Evolutionary conservation across 53 echinoderm and acorn worm genomes (phyloP).

Genomic region (Henricia sp.): DNA sequence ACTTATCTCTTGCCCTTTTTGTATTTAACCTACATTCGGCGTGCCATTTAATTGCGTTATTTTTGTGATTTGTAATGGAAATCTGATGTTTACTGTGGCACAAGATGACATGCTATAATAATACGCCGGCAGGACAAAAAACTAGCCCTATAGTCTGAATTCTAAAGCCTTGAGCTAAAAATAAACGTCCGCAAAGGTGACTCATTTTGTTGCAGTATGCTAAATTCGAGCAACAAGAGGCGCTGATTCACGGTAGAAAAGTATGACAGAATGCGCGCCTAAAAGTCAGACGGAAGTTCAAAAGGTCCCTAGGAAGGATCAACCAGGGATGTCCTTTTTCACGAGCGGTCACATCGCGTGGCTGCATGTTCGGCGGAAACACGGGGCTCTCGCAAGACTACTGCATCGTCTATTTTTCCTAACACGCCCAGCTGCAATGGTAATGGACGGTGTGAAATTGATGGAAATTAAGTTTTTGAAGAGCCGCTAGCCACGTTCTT

Average conservation of each 20-base stretch:
- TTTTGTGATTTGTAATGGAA: too few species aligned
- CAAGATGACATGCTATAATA: too few species aligned
- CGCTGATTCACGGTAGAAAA: not conserved
- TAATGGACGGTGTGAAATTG: slow-evolving; percentile 25
- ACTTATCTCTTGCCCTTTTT: too few species aligned
- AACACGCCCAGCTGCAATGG: slow-evolving; percentile 32
- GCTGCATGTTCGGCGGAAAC: too few species aligned
- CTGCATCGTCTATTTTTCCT: not conserved
- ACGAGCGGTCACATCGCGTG: not conserved
- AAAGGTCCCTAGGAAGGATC: not conserved
- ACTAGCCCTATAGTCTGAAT: too few species aligned
- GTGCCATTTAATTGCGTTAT: too few species aligned
- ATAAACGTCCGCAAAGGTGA: slow-evolving; percentile 25
- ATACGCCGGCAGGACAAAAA: too few species aligned
- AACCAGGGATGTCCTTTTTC: not conserved
- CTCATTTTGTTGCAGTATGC: slow-evolving; percentile 3
- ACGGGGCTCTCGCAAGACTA: not conserved
- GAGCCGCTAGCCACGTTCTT: slow-evolving; percentile 6
- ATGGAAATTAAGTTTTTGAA: slow-evolving; percentile 34
- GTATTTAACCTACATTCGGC: too few species aligned
- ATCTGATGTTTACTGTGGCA: too few species aligned
- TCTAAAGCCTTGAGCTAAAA: too few species aligned
- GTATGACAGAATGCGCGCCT: not conserved
- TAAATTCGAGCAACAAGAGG: not conserved
- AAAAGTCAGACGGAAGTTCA: slow-evolving; percentile 12